These are phyloP conservation scores for Strigops habroptila DNA, from an alignment of 2,113 vertebrate species.

Conservation along the genomic window DNA sequence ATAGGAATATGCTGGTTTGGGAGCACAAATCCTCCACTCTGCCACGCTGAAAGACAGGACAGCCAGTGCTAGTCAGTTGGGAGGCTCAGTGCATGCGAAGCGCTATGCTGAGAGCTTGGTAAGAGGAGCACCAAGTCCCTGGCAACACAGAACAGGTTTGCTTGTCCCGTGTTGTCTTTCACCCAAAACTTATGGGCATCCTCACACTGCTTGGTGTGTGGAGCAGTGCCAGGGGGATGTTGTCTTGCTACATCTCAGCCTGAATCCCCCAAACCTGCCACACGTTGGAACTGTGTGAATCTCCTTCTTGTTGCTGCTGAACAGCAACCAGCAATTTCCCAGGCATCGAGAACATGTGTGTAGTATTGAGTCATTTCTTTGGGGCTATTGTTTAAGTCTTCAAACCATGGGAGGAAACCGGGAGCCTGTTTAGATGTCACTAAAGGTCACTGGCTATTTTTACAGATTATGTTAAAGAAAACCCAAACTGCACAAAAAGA, in stretches of 20 bases:
- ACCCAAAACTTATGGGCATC: neutral
- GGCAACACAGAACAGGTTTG: neutral
- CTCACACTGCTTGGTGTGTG: neutral
- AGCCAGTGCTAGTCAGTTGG: neutral
- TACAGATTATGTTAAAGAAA: slow-evolving; percentile 10
- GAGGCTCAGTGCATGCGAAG: neutral
- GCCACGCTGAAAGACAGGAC: neutral
- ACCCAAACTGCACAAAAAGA: neutral
- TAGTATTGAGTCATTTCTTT: slow-evolving; percentile 15
- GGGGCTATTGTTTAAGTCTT: slow-evolving; percentile 50
- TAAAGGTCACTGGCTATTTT: slow-evolving; percentile 50
- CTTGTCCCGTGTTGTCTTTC: neutral
- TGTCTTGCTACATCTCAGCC: neutral
- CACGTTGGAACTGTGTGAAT: neutral
- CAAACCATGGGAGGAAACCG: slow-evolving; percentile 30
- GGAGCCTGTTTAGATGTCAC: slow-evolving; percentile 13
- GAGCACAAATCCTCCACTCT: neutral
- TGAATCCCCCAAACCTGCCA: neutral
- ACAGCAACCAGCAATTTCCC: neutral
- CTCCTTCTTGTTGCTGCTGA: neutral
- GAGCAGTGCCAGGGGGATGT: neutral
- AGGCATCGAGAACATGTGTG: neutral
- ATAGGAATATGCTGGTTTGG: neutral
- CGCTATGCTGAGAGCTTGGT: fast-evolving
- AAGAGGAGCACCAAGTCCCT: neutral